These are phyloP conservation scores for Bostrychus sinensis DNA, from an alignment of 2,113 vertebrate genomes.

Conservation along the genomic window DNA sequence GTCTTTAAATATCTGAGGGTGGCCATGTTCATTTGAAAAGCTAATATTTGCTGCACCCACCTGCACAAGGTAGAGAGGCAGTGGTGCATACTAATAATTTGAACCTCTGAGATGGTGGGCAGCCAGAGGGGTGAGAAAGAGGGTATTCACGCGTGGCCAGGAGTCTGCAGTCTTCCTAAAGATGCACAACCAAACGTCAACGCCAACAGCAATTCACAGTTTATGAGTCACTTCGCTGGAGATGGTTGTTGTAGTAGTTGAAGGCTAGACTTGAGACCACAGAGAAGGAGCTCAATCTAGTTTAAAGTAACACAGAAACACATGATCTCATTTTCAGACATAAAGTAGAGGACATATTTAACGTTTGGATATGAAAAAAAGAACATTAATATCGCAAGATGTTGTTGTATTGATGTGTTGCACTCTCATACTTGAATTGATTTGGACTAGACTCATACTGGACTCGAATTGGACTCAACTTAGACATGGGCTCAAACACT, in stretches of 20 bases:
- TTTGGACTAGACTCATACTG: too few relatives aligned
- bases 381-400: too few relatives aligned
- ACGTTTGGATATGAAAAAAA: too few relatives aligned
- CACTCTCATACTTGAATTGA: too few relatives aligned
- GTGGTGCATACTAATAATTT: conserved; percentile 55
- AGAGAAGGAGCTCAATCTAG: neutral
- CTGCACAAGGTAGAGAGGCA: conserved; percentile 61
- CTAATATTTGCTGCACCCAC: conserved; percentile 79
- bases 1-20: conserved; percentile 74
- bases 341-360: too few relatives aligned
- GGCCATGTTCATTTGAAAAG: conserved; percentile 77
- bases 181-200: conserved; percentile 32
- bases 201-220: conserved; percentile 25
- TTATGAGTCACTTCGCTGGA: conserved; percentile 9
- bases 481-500: too few relatives aligned
- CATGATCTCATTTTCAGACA: too few relatives aligned
- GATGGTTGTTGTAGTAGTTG: neutral
- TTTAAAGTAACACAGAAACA: too few relatives aligned
- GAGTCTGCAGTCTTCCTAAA: conserved; percentile 36
- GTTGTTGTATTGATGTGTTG: too few relatives aligned
- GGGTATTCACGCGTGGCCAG: conserved; percentile 53
- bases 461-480: too few relatives aligned
- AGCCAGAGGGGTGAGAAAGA: conserved; percentile 60
- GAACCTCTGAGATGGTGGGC: conserved; percentile 39
- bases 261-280: neutral